Evolutionary conservation across 2,797 vertebrate species (phyloP), one percentile per base, ranked within the genome.

Genomic region (Cryptoprocta ferox): DNA sequence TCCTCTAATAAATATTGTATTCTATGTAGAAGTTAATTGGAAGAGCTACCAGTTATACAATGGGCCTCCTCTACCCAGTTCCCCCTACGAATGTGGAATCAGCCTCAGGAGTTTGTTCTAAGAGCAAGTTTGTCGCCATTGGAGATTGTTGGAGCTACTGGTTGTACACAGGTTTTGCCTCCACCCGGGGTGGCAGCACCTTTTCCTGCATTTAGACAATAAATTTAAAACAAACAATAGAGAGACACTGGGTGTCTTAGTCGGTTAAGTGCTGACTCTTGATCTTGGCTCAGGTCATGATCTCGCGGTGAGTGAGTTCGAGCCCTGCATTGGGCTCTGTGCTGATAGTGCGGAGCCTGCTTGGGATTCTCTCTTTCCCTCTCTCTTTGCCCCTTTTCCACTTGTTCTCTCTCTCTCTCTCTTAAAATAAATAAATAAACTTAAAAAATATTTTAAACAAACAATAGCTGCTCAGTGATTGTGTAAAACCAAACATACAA

Each of bases 1-100:
- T 30, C 3, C 45, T 75, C 73, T 66, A 82, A n/a, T 87, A 81
- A 56, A 32, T 39, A n/a, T 5, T 42, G 21, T 78, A n/a, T 42
- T 79, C 73, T 66, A 32, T 7, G n/a, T 16, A 56, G 53, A 91
- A 76, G 9, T 81, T 76, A 50, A 94, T 45, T 73, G 56, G 59
- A 91, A 88, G 91, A 95, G 42, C 4, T 42, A 16, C 15, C 42
- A 21, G n/a, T 37, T 79, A 63, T 13, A 83, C 39, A 30, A 19
- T 11, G 13, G 8, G 26, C 30, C 28, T 39, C 16, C 63, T 28
- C 5, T 0, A 42, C 14, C 71, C 14, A 0, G 14, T 21, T 24
- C n/a, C 37, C 21, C 14, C 30, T 30, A 12, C 18, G 37, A 3
- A 59, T 24, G 0, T 5, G 6, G 9, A 37, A 7, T 37, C 28